Evolutionary conservation across 2,888 invertebrate species (phyloP).

Genomic region (Ptychoptera contaminata): DNA sequence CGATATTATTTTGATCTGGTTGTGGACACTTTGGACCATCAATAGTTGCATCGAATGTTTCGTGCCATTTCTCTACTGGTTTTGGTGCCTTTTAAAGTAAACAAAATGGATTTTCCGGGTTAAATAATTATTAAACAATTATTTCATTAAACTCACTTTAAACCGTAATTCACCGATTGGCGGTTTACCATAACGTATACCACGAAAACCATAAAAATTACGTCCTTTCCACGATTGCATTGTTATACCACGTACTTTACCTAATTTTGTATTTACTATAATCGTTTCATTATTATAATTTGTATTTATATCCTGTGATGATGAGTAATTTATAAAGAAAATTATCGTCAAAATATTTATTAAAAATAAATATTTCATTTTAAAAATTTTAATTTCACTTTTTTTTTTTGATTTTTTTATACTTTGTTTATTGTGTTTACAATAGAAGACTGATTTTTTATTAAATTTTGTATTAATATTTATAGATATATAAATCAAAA

Average conservation of each 20-base stretch:
- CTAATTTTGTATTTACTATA: constrained; percentile 17
- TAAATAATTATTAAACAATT: constrained; percentile 15
- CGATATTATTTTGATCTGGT: constrained; percentile 16
- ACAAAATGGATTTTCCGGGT: constrained; percentile 21
- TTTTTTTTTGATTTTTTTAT: too few species aligned
- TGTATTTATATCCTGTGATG: too few species aligned
- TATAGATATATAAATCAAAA: too few species aligned
- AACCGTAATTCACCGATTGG: constrained; percentile 30
- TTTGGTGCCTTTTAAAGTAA: constrained; percentile 19
- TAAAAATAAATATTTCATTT: too few species aligned
- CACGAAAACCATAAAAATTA: constrained; percentile 31
- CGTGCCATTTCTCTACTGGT: constrained; percentile 22
- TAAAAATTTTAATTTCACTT: too few species aligned
- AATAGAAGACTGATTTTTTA: too few species aligned
- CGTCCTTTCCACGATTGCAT: constrained; percentile 27
- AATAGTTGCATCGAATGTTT: constrained; percentile 24
- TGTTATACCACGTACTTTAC: constrained; percentile 27
- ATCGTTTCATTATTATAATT: too few species aligned
- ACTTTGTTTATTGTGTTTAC: too few species aligned
- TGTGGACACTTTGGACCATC: constrained; percentile 29
- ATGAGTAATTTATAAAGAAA: too few species aligned
- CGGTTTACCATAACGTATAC: constrained; percentile 31
- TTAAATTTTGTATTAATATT: too few species aligned
- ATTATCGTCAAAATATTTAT: too few species aligned
- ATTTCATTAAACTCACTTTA: constrained; percentile 26